These are phyloP conservation scores for Phrynocephalus versicolor DNA, from an alignment of 2,113 vertebrate species.

Conservation along the genomic window DNA sequence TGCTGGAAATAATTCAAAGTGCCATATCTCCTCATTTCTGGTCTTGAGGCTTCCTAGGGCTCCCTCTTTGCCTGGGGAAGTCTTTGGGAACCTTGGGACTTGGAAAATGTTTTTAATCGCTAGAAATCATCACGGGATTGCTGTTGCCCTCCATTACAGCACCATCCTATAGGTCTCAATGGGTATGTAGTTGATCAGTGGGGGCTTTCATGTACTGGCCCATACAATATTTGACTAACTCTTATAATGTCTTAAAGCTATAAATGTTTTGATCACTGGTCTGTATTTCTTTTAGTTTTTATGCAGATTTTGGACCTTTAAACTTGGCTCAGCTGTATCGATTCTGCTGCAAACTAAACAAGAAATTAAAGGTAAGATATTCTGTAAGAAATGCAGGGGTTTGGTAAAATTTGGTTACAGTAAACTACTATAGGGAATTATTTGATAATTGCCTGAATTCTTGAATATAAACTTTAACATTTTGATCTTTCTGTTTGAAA, in stretches of 20 bases:
- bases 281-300: slow-evolving; percentile 81
- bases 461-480: slow-evolving; percentile 9
- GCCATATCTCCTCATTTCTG: no score
- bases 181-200: neutral
- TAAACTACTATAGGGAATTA: slow-evolving; percentile 1
- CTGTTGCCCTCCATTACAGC: no score
- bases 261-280: slow-evolving; percentile 2
- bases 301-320: slow-evolving; percentile 96
- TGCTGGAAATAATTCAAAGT: no score
- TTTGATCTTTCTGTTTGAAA: neutral
- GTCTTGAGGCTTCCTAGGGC: no score
- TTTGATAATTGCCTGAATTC: neutral
- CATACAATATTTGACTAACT: neutral
- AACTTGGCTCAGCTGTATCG: slow-evolving; percentile 93
- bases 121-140: no score
- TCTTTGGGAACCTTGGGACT: no score
- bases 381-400: neutral
- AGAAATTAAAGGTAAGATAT: slow-evolving; percentile 93
- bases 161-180: neutral
- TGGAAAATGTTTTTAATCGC: no score
- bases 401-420: neutral
- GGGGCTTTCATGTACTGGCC: neutral
- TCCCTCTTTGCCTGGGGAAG: no score
- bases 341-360: slow-evolving; percentile 98
- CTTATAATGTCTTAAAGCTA: neutral